Base-by-base conservation (phyloP, 1,140 invertebrate species). In the Drosophila tsacasi region DNA sequence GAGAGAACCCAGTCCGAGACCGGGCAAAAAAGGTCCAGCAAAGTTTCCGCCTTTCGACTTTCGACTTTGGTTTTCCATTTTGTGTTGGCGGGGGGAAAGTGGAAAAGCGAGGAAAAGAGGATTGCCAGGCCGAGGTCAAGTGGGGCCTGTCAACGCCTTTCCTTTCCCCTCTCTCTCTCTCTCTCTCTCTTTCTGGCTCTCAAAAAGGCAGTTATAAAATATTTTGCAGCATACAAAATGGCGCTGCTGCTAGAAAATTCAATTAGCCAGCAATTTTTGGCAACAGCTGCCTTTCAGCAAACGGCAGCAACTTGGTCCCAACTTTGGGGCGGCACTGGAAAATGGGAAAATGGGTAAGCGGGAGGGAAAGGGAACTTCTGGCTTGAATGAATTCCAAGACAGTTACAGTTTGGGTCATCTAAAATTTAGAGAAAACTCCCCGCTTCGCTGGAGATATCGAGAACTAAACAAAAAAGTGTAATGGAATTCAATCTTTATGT, bases 181-280 rank as follows among this genome's bases (percentile, higher is more conserved):
- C 12, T 44, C 27, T 50, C 30, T 40, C 55, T 69, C 46, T 47
- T 35, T 59, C 42, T 62, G 25, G 59, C 64, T 62, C 80, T 23
- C 21, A 39, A 76, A 80, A 79, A 85, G 77, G 73, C 82, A 78
- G 71, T 79, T 86, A 86, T 86, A 86, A 86, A 86, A 86, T 86
- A 86, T 86, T 84, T 86, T 77, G 83, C 72, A 86, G 82, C 79
- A 82, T 83, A 86, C 63, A 87, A 86, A 87, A 86, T 86, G 83
- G 83, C 83, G 83, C 83, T 87, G 79, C 83, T 87, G 83, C 79
- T 87, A 79, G 68, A 87, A 87, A 86, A 86, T 86, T 86, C 83
- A 86, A 86, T 86, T 86, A 86, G 83, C 79, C 66, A 68, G 79
- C 76, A 83, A 86, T 86, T 86, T 86, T 83, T 83, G 83, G 83